phyloP scores from a whole-genome alignment of 2,888 invertebrate genomes.

The Zygogramma bicolorata region DNA sequence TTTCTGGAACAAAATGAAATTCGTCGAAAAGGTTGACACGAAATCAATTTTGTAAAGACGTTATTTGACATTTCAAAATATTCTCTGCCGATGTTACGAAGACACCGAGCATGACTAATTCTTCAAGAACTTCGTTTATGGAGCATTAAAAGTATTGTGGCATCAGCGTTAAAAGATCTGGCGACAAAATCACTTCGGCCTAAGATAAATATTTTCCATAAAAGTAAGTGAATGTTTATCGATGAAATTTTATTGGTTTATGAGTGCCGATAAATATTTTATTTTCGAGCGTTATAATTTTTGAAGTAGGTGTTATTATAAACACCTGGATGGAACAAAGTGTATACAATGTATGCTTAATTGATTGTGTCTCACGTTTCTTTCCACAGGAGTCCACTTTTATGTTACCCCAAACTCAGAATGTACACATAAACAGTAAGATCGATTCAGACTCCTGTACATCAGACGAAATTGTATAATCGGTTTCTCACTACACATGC shows the following conservation, averaged over 20 bases:
- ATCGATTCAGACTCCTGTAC: too few species aligned
- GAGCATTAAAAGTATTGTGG: slow-evolving; percentile 6
- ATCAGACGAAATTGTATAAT: too few species aligned
- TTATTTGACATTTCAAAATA: too few species aligned
- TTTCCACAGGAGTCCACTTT: background rate
- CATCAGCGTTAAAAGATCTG: slow-evolving; percentile 5
- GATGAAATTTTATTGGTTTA: slow-evolving; percentile 23
- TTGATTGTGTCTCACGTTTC: background rate
- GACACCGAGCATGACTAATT: background rate
- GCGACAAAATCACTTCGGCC: slow-evolving; percentile 14
- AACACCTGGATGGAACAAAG: slow-evolving; percentile 7
- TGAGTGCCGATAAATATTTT: slow-evolving; percentile 22
- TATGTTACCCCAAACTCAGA: too few species aligned
- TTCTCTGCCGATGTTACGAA: background rate
- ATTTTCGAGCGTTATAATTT: slow-evolving; percentile 3
- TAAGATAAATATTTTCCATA: slow-evolving; percentile 26
- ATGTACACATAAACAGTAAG: too few species aligned
- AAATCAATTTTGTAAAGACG: too few species aligned
- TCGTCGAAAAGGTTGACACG: too few species aligned
- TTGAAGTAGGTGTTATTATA: slow-evolving; percentile 8
- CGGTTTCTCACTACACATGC: too few species aligned
- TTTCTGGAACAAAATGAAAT: too few species aligned
- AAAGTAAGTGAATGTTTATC: slow-evolving; percentile 28
- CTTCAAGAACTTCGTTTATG: background rate
- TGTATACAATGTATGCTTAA: background rate